Evolutionary conservation across 2,113 vertebrate species (phyloP).

Genomic region (Rhipidura dahli): DNA sequence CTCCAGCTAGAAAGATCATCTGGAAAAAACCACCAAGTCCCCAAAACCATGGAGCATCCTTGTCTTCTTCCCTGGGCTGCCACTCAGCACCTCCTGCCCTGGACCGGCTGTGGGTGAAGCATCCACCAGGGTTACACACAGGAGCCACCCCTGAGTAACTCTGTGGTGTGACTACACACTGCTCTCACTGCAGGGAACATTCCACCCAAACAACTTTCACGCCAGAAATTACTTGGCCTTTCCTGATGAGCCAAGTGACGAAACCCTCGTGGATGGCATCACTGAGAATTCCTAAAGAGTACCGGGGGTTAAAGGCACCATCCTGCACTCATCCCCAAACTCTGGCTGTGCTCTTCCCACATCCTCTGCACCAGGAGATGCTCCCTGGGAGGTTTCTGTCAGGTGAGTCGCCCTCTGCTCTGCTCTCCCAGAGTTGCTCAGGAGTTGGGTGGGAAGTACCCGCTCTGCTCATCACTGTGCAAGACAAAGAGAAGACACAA

Average conservation of each 20-base stretch:
- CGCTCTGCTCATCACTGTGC: neutral
- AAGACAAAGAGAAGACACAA: neutral
- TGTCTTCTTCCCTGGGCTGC: neutral
- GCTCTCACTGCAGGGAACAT: neutral
- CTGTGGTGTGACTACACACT: neutral
- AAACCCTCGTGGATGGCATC: neutral
- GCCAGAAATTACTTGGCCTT: neutral
- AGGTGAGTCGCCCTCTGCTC: neutral
- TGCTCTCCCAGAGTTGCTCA: neutral
- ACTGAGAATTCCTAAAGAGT: neutral
- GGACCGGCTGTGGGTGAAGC: accelerated
- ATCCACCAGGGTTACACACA: accelerated
- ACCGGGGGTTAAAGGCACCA: neutral
- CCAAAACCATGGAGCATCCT: accelerated
- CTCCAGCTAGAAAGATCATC: neutral
- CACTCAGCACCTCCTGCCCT: neutral
- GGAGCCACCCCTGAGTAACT: neutral
- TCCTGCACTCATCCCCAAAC: neutral
- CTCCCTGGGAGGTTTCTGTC: neutral
- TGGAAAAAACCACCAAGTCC: neutral
- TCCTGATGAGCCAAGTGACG: neutral
- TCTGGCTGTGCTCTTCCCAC: accelerated
- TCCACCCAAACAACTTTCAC: neutral
- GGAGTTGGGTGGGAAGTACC: neutral
- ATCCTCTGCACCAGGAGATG: neutral